Evolutionary conservation across 1,140 invertebrate genomes (phyloP), one percentile per base, ranked within the genome.

Genomic region (Aphelenchoides avenae): DNA sequence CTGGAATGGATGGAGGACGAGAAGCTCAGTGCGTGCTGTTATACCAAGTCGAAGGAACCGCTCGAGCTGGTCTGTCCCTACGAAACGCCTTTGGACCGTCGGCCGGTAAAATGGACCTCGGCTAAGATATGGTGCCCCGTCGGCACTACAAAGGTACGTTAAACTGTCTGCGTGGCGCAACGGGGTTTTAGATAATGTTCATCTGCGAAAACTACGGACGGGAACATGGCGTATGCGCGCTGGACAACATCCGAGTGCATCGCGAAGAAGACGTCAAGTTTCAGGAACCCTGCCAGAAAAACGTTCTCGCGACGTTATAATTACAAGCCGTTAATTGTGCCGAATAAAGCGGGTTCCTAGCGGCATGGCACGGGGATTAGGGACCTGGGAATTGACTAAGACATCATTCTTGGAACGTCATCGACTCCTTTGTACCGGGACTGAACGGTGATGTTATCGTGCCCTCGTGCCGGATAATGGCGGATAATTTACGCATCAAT

Each of bases 141-240:
- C 13, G 51, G 46, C 13, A 68, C 68, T 13, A 46, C 42, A 1
- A 68, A 68, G 55, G 66, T 68, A 22, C 0, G 5, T 26, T 22
- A 22, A 13, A 26, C 31, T 11, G 20, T 5, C n/a, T 1, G 5
- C 18, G 30, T 3, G 18, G n/a, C n/a, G 9, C 57, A 6, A 11
- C 29, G 1, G 42, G 2, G 48, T 52, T 70, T 57, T 55, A 69
- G 66, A 57, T 70, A 3, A 51, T 75, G 26, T 71, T 70, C 27
- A 61, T 70, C 18, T 70, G 67, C 49, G 67, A 70, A 42, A 70
- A 70, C 54, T 73, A 58, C 39, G 70, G 70, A 5, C 24, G 30
- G 0, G 31, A 31, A 9, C 31, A 44, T 24, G 60, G 66, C n/a
- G 37, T 73, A 27, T 70, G 67, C 48, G 67, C 58, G 11, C 9